phyloP scores from a whole-genome alignment of 2,797 vertebrate genomes.

The Cyclopterus lumpus region DNA sequence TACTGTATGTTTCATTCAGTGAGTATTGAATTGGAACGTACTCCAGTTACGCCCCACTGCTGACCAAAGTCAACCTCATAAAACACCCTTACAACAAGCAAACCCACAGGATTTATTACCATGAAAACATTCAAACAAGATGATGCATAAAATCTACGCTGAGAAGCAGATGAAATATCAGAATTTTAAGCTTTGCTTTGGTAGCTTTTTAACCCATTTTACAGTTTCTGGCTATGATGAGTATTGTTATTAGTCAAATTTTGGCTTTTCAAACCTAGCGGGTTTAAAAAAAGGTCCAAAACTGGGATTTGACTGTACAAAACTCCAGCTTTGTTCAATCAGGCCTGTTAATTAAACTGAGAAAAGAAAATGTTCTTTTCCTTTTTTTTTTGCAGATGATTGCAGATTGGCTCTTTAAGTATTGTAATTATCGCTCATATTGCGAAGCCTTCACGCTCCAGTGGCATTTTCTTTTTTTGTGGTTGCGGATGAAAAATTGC shows the following conservation, averaged over 20 bases:
- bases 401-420: constrained; percentile 54
- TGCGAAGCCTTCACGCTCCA: constrained; percentile 54
- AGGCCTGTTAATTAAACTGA: constrained; percentile 51
- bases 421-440: constrained; percentile 70
- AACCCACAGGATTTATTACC: too few relatives aligned
- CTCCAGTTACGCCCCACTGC: too few relatives aligned
- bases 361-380: constrained; percentile 19
- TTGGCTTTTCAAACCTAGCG: not conserved
- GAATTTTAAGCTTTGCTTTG: too few relatives aligned
- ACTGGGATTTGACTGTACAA: constrained; percentile 29
- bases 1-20: too few relatives aligned
- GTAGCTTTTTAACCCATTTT: too few relatives aligned
- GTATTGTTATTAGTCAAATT: not conserved
- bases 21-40: too few relatives aligned
- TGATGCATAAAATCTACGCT: too few relatives aligned
- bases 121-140: too few relatives aligned
- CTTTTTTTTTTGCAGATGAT: constrained; percentile 12
- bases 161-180: too few relatives aligned
- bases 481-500: constrained; percentile 69
- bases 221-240: too few relatives aligned
- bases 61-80: too few relatives aligned
- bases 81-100: too few relatives aligned
- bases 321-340: constrained; percentile 36
- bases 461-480: constrained; percentile 70
- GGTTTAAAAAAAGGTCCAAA: constrained; percentile 1